Base-by-base conservation (phyloP, 2,113 vertebrate species). In the Petroica traversi region DNA sequence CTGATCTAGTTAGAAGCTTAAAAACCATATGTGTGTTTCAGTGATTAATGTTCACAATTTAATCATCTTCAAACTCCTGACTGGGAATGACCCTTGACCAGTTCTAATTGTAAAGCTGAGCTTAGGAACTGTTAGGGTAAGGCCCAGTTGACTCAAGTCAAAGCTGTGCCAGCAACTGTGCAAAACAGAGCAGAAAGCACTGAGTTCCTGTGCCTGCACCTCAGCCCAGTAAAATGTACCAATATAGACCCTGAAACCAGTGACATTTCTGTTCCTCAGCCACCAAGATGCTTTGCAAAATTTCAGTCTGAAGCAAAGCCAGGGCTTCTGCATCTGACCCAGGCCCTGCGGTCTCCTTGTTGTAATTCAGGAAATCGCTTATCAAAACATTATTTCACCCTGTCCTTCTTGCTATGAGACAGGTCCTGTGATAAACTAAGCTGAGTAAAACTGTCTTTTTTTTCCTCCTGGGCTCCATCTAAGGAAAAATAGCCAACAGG, bases 231-330 rank as follows among this genome's bases (percentile, higher is more conserved):
- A 64, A 46, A 49, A 62, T 38, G 66, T 16, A 90, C 85, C 34
- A 61, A 71, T 66, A 83, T 71, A 96, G 91, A 73, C 67, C 67
- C 51, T 89, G 94, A 97, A 96, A 95, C 91, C 74, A 31, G 38
- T 92, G 95, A 95, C 95, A 89, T 95, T 95, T 96, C 82, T 57
- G 38, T 66, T 87, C 58, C 73, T 88, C 41, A 76, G 77, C 19
- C 58, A 69, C 62, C 74, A 79, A 73, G 62, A 73, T 82, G 49
- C 71, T 88, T 73, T 94, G 85, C 66, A 84, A 89, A 88, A 97
- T 97, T 95, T 95, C 91, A 1, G 45, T 95, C 93, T 94, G 91
- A 93, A 85, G 92, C 94, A 95, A 93, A 92, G 68, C 40, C 64
- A 52, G 83, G 66, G n/a, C 7, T 87, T 71, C 73, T 66, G 77